Conservation (phyloP, 2,113 vertebrate species). For the Cololabis saira region DNA sequence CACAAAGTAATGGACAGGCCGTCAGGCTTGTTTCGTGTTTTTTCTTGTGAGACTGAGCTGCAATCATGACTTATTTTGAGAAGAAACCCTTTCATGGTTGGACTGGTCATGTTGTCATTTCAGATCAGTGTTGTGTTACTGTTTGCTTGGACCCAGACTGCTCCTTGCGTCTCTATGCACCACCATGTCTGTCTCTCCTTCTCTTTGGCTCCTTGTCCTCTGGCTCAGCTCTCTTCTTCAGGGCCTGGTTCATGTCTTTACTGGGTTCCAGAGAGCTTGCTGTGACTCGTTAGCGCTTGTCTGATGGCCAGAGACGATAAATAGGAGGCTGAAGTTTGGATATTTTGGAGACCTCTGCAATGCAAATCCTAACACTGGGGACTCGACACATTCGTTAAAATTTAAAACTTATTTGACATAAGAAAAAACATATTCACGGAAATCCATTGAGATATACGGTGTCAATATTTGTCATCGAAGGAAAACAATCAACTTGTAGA, state of each 20-base stretch:
- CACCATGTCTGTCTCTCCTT: background rate
- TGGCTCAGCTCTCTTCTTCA: constrained; percentile 36
- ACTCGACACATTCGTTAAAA: too few relatives aligned
- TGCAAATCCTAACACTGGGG: background rate
- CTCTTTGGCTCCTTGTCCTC: constrained; percentile 41
- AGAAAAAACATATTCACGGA: too few relatives aligned
- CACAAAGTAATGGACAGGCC: too few relatives aligned
- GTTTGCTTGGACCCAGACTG: constrained; percentile 20
- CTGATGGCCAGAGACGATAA: background rate
- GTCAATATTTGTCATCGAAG: too few relatives aligned
- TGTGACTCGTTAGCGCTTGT: background rate
- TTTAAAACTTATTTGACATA: too few relatives aligned
- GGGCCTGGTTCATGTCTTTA: constrained; percentile 46
- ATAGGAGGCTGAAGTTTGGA: background rate
- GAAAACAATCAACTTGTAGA: too few relatives aligned
- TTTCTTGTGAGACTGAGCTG: too few relatives aligned
- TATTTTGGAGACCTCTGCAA: background rate
- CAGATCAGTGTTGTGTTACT: constrained; percentile 46
- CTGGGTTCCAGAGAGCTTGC: constrained; percentile 22
- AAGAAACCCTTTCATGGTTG: constrained; percentile 29
- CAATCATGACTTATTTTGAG: constrained; percentile 2
- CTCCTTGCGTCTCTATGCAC: constrained; percentile 5
- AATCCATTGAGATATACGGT: too few relatives aligned
- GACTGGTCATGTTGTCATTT: constrained; percentile 49
- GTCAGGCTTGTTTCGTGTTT: too few relatives aligned